Evolutionary conservation across 2,888 invertebrate species (phyloP), one percentile per base, ranked within the genome.

Genomic region (Hemithea aestivaria): DNA sequence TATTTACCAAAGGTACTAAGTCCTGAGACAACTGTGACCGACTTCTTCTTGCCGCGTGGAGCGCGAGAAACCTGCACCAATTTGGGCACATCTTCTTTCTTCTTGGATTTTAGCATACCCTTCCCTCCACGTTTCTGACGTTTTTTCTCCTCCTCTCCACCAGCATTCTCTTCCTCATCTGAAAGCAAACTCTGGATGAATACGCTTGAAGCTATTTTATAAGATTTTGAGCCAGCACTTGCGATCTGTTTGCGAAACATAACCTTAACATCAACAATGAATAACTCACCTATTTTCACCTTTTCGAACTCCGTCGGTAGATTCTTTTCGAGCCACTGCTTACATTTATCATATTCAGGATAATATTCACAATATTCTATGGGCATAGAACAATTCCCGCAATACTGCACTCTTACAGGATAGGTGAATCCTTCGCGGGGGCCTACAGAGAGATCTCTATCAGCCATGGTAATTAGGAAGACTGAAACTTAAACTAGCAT

Each of bases 281-380:
- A 35, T 22, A 26, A 48, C 62, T 88, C 81, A 87, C 91, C 92
- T 57, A 93, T 87, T 87, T 93, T 94, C 1, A 95, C 91, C 80
- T 95, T 95, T 66, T 96, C 95, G 75, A 98, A 97, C 74, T 97
- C 95, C 27, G 93, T 93, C 1, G 99, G 98, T 51, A 99, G 87
- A 88, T 98, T 93, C 64, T 94, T 94, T 78, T 98, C 97, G 50
- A 99, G 82, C 99, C 99, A 99, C 53, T 93, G 93, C 75, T 97
- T 97, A 74, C 99, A 99, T 82, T 97, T 97, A 51, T 98, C 98
- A 73, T 96, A 96, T 76, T 97, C 97, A 6, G 98, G 98, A 81
- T 98, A 97, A 79, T 96, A 98, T 88, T 99, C 98, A 79, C 99
- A 99, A 75, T 98, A 99, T 94, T 97, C 96, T 69, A 96, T 93